A percentile compares a stretch with the other conserved stretches of the same genome.
Evolutionary conservation across 1,140 invertebrate species (phyloP).

Genomic region (Aphidius ervi): DNA sequence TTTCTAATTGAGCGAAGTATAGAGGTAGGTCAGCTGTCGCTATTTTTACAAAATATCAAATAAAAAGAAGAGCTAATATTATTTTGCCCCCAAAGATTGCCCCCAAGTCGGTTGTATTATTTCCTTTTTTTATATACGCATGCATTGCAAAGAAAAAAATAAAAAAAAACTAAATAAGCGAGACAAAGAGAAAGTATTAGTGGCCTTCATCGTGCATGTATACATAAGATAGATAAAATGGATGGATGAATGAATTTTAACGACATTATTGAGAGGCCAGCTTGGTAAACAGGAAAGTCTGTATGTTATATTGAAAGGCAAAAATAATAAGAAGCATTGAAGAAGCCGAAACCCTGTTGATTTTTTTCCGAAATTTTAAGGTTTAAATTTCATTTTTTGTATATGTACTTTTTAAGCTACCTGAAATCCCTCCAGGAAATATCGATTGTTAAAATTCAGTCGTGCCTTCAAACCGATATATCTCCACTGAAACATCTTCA

Average conservation of each 20-base stretch:
- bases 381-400: not conserved
- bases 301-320: not conserved
- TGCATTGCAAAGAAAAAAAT: no score
- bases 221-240: conserved; percentile 8
- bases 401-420: conserved; percentile 2
- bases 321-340: not conserved
- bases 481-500: no score
- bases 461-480: no score
- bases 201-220: not conserved
- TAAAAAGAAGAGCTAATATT: conserved; percentile 25
- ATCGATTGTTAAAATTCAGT: not conserved
- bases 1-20: conserved; percentile 18
- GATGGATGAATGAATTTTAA: conserved; percentile 23
- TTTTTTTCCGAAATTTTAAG: conserved; percentile 5
- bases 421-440: conserved; percentile 12
- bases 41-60: conserved; percentile 21
- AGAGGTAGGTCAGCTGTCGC: conserved; percentile 23
- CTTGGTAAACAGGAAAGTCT: conserved; percentile 26
- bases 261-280: conserved; percentile 29
- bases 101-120: not conserved
- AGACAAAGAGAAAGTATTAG: not conserved
- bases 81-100: conserved; percentile 27
- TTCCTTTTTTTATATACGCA: no score
- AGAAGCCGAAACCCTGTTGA: not conserved
- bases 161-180: no score